A percentile compares a stretch with the other conserved stretches of the same genome.
Evolutionary conservation across 2,797 vertebrate genomes (phyloP).

Genomic region (Dromococcyx pavoninus): DNA sequence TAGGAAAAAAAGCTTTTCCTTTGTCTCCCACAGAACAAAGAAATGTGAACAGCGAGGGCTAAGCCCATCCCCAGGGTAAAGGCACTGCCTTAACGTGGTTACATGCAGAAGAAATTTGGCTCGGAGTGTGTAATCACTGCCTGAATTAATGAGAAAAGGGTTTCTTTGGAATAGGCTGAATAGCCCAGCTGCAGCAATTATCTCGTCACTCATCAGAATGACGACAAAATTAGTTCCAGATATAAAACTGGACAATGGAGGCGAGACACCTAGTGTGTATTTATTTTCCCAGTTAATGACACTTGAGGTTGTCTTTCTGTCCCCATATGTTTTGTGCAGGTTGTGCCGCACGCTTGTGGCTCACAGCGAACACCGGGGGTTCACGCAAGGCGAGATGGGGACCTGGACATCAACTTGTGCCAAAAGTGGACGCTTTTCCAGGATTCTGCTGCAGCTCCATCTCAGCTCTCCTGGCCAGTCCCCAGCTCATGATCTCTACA

Average conservation of each 20-base stretch:
- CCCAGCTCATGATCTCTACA: background rate
- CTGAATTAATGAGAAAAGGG: slow-evolving; percentile 26
- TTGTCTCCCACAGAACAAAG: slow-evolving; percentile 52
- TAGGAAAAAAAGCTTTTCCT: background rate
- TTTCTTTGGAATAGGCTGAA: slow-evolving; percentile 29
- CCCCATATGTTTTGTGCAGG: background rate
- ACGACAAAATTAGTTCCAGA: slow-evolving; percentile 55
- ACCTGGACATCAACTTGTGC: rapidly evolving
- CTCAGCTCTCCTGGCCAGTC: rapidly evolving
- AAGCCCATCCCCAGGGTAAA: background rate
- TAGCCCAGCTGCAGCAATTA: slow-evolving; percentile 60
- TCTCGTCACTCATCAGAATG: slow-evolving; percentile 35
- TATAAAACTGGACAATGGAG: background rate
- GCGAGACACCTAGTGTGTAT: background rate
- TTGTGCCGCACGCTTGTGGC: background rate
- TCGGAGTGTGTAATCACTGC: background rate
- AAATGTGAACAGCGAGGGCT: background rate
- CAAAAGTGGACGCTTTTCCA: background rate
- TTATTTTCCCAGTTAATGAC: background rate
- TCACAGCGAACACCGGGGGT: background rate
- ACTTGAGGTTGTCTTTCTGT: background rate
- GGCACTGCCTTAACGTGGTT: background rate
- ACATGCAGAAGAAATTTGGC: slow-evolving; percentile 22
- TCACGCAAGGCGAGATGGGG: rapidly evolving
- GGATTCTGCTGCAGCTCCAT: background rate